Evolutionary conservation across 2,888 invertebrate species (phyloP), one percentile per base, ranked within the genome.

Genomic region (Onthophagus sagittarius): DNA sequence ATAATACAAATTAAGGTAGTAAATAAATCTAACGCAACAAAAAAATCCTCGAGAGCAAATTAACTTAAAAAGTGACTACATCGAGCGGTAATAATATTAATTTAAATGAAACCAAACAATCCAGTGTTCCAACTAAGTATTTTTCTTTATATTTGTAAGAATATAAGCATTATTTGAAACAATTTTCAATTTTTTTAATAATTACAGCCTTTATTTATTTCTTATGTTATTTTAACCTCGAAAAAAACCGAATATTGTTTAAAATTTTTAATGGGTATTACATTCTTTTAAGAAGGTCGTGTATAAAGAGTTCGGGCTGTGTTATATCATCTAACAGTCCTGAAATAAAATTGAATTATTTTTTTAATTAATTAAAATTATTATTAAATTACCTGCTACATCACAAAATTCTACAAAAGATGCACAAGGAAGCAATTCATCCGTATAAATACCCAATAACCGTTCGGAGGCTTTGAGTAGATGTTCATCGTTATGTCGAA

Each of bases 381-480:
- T 65, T 15, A 31, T 63, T 62, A 72, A 84, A 86, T 84, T 84
- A 90, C 96, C 96, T 79, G 93, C 90, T 78, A 97, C 95, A 90
- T 98, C 98, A 86, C 94, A 95, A 88, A 96, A 96, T 87, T 98
- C 98, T 5, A 89, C 90, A 85, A 98, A 94, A 13, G 95, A 94
- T 76, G 95, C 90, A 86, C 97, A 96, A 7, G 96, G 95, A 80
- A 97, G 87, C 81, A 96, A 88, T 85, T 98, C 97, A 80, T 97
- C 95, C 63, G 95, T 94, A 80, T 97, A 94, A 0, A 90, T 88
- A 31, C 90, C 88, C 76, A 98, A 89, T 75, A 98, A 89, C 76
- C 90, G 90, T 84, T 97, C 96, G 9, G 96, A 95, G 11, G 93
- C 91, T 84, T 98, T 97, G 15, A 96, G 88, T 86, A 98, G 90